Percentiles rank a stretch among this genome's conserved stretches.
These are phyloP conservation scores for Lindbergichthys nudifrons DNA, from an alignment of 2,797 vertebrate genomes.

Conservation along the genomic window DNA sequence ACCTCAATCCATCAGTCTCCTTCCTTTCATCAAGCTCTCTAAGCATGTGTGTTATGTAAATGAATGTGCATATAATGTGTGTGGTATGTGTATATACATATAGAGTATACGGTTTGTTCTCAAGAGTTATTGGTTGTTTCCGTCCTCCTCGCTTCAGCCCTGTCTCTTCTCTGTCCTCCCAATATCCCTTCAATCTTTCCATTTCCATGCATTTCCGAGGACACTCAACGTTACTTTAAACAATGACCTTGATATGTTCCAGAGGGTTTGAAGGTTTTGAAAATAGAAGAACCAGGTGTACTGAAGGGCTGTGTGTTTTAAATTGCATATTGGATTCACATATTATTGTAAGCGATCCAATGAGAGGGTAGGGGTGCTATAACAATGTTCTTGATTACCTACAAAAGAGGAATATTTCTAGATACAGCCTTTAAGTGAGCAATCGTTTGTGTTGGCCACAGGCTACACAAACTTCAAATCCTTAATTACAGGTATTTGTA, in stretches of 20 bases:
- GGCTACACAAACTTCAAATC: slow-evolving; percentile 17
- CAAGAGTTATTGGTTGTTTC: slow-evolving; percentile 45
- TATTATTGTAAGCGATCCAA: not conserved
- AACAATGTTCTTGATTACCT: not conserved
- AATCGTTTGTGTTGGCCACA: slow-evolving; percentile 9
- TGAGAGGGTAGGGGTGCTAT: not conserved
- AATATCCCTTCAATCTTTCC: slow-evolving; percentile 35
- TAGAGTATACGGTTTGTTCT: slow-evolving; percentile 11
- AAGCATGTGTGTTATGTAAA: slow-evolving; percentile 42
- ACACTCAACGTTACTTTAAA: slow-evolving; percentile 30
- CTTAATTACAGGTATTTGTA: not conserved
- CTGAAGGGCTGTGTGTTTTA: not conserved
- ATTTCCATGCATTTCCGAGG: slow-evolving; percentile 27
- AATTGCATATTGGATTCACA: slow-evolving; percentile 1
- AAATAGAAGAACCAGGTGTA: slow-evolving; percentile 17
- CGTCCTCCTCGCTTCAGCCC: slow-evolving; percentile 17
- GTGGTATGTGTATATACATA: slow-evolving; percentile 17
- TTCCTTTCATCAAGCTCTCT: slow-evolving; percentile 42
- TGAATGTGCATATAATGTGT: slow-evolving; percentile 13
- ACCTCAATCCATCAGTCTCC: slow-evolving; percentile 65
- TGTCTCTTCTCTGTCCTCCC: slow-evolving; percentile 37
- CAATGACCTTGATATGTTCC: slow-evolving; percentile 32
- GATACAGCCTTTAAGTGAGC: not conserved
- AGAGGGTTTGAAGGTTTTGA: slow-evolving; percentile 13
- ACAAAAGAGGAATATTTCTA: slow-evolving; percentile 14